These are phyloP conservation scores for Theodoxus fluviatilis DNA, from an alignment of 2,888 invertebrate species.

Conservation along the genomic window DNA sequence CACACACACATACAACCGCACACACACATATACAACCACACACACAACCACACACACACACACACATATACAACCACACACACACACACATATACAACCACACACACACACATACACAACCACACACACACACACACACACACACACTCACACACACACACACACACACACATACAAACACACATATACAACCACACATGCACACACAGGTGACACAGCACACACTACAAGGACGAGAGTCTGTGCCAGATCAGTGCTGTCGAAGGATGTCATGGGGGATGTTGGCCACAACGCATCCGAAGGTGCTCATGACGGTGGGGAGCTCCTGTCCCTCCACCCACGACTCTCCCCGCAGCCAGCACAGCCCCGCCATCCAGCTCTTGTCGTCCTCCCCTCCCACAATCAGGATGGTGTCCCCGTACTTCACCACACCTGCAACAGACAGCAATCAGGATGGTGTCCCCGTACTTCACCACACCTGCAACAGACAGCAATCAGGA, in stretches of 20 bases:
- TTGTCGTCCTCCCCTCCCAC: conserved; percentile 64
- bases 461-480: background rate
- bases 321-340: conserved; percentile 63
- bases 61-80: conserved; percentile 18
- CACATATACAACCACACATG: conserved; percentile 4
- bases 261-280: conserved; percentile 47
- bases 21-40: background rate
- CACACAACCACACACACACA: conserved; percentile 19
- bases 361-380: conserved; percentile 64
- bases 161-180: conserved; percentile 4
- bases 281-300: conserved; percentile 62
- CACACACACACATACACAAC: conserved; percentile 18
- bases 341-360: conserved; percentile 48
- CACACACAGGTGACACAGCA: background rate
- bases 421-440: conserved; percentile 52
- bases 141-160: conserved; percentile 14
- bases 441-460: background rate
- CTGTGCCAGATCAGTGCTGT: conserved; percentile 28
- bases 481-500: background rate
- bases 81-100: background rate
- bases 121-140: conserved; percentile 21
- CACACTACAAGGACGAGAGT: background rate
- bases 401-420: conserved; percentile 57
- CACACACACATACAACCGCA: background rate
- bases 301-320: conserved; percentile 62